Conservation (phyloP, 2,888 invertebrate genomes). For the Pocota personata region DNA sequence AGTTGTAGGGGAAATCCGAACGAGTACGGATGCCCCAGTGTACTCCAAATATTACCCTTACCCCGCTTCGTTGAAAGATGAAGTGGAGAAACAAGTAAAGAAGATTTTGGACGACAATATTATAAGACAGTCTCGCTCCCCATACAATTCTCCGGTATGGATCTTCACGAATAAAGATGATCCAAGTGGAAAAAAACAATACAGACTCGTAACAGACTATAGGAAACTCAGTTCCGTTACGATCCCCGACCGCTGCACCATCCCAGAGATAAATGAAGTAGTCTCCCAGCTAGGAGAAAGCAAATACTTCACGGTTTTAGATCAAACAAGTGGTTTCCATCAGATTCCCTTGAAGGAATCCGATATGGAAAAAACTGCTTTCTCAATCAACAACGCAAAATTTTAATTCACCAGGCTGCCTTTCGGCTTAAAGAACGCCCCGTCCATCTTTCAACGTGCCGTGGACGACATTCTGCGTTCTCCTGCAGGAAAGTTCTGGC, state of each 20-base stretch:
- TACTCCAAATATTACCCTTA: no score
- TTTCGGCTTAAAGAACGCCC: neutral
- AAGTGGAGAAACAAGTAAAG: slow-evolving; percentile 28
- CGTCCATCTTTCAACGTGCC: slow-evolving; percentile 26
- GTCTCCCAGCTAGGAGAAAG: no score
- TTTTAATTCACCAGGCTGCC: neutral
- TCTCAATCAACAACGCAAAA: neutral
- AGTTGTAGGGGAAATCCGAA: no score
- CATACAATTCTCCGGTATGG: slow-evolving; percentile 48
- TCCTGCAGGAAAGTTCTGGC: slow-evolving; percentile 1
- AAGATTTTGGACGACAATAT: slow-evolving; percentile 18
- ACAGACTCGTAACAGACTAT: no score
- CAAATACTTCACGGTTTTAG: no score
- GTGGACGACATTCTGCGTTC: slow-evolving; percentile 13
- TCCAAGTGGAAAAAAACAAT: neutral
- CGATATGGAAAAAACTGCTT: no score
- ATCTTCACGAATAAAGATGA: no score
- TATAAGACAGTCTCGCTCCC: slow-evolving; percentile 21
- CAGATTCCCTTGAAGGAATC: no score
- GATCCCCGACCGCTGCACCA: slow-evolving; percentile 18
- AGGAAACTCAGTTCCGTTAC: slow-evolving; percentile 35
- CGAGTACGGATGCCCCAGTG: no score
- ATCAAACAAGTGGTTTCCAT: no score
- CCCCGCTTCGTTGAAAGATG: neutral
- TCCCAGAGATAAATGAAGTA: no score